These are phyloP conservation scores for Lampris megalopsis DNA, from an alignment of 2,113 vertebrate genomes.

Conservation along the genomic window DNA sequence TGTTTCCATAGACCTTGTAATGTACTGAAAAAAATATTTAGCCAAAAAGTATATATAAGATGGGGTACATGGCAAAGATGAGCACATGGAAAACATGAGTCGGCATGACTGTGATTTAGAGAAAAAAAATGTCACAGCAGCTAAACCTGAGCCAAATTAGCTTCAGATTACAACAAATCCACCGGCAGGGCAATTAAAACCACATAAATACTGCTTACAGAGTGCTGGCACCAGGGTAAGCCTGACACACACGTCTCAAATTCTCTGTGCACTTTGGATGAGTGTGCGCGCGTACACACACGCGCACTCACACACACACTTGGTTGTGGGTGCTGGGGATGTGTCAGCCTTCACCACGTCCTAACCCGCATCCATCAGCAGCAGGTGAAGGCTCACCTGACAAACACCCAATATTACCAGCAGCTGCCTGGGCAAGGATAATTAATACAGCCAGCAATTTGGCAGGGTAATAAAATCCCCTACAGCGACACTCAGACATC, in stretches of 20 bases:
- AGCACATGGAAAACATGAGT: slow-evolving; percentile 55
- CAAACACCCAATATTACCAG: slow-evolving; percentile 85
- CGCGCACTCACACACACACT: slow-evolving; percentile 15
- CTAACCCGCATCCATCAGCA: slow-evolving; percentile 64
- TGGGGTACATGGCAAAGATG: slow-evolving; percentile 48
- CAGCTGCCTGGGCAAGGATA: slow-evolving; percentile 85
- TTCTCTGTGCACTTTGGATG: too few species aligned
- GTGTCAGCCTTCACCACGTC: slow-evolving; percentile 55
- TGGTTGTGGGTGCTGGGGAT: slow-evolving; percentile 3
- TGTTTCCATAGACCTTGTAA: slow-evolving; percentile 30
- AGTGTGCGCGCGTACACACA: slow-evolving; percentile 24
- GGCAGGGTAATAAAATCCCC: slow-evolving; percentile 79
- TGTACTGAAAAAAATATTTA: slow-evolving; percentile 53
- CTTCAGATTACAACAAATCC: slow-evolving; percentile 78
- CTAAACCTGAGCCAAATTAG: slow-evolving; percentile 62
- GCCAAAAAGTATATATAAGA: slow-evolving; percentile 30
- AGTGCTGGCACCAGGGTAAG: slow-evolving; percentile 63
- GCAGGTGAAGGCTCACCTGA: slow-evolving; percentile 80
- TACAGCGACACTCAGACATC: slow-evolving; percentile 43
- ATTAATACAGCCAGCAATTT: slow-evolving; percentile 85
- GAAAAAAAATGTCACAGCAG: slow-evolving; percentile 58
- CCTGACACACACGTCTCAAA: slow-evolving; percentile 17
- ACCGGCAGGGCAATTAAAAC: slow-evolving; percentile 67
- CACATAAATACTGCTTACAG: slow-evolving; percentile 70
- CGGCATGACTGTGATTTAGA: slow-evolving; percentile 34